Evolutionary conservation across 2,888 invertebrate species (phyloP), one percentile per base, ranked within the genome.

Genomic region (Candidula unifasciata): DNA sequence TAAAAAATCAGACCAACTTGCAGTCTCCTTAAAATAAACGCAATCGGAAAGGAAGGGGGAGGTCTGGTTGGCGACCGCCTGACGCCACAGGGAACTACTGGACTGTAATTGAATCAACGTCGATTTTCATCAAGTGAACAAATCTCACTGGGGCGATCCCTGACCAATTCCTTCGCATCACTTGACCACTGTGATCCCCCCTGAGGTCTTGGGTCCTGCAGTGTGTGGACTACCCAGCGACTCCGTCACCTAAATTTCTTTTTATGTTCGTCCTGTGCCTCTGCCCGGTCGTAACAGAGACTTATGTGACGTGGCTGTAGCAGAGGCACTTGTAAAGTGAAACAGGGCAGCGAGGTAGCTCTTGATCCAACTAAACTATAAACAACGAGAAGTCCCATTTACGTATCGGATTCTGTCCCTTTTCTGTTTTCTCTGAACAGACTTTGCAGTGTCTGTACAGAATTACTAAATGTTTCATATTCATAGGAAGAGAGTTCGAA

Each of bases 101-200:
- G 54, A 27, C 54, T 35, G 81, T 81, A 81, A 81, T 81, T 81
- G 81, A 81, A 81, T 81, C 81, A 81, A 81, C n/a, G 73, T 73
- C 73, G 33, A 24, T 69, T 69, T 54, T 80, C 54, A 80, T 69
- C 37, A 33, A 24, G 35, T 21, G 35, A 81, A 35, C 81, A 81
- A 81, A 81, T 81, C 81, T 81, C 81, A 10, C 73, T 13, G 60
- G 69, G 81, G 13, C 73, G 13, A 57, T n/a, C 57, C 27, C 73
- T 54, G 81, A 71, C 81, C 73, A 73, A 81, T 81, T 81, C 81
- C 73, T 60, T 71, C 60, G 81, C 71, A 71, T 81, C 81, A 81
- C 81, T 81, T 81, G 81, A 81, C 81, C 81, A 81, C 64, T 27
- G 71, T 73, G 73, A 81, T 73, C 33, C 81, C 81, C 81, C 71